A percentile compares a stretch with the other conserved stretches of the same genome.
Conservation (phyloP, 1,140 invertebrate genomes). For the Tetramorium alpestre region DNA sequence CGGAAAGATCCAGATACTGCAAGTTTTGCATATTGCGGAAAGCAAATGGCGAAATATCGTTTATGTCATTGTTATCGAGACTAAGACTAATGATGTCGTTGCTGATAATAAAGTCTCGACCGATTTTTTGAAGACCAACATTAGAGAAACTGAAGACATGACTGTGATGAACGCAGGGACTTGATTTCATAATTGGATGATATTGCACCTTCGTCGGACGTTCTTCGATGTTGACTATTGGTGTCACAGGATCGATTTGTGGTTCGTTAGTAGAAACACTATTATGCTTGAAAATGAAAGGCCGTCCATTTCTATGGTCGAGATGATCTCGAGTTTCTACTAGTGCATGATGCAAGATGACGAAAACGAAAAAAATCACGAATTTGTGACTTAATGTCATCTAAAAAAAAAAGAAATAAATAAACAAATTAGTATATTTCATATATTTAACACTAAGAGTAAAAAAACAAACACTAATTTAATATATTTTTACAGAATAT, state of each 20-base stretch:
- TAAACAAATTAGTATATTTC: not conserved
- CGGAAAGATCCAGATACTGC: conserved; percentile 75
- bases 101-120: conserved; percentile 75
- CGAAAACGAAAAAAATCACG: not conserved
- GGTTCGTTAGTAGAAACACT: too few species aligned
- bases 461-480: not conserved
- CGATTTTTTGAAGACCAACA: conserved; percentile 65
- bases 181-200: too few species aligned
- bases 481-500: not conserved
- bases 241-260: too few species aligned
- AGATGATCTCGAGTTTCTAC: not conserved
- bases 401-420: conserved; percentile 15
- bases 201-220: too few species aligned
- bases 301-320: too few species aligned
- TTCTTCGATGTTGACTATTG: too few species aligned
- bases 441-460: not conserved
- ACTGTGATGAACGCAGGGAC: not conserved
- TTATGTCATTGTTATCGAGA: conserved; percentile 78
- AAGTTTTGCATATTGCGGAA: conserved; percentile 77
- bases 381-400: not conserved
- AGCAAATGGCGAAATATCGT: conserved; percentile 66
- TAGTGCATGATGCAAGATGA: not conserved
- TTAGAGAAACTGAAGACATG: conserved; percentile 73
- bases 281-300: too few species aligned
- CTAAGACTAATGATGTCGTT: conserved; percentile 72